These are phyloP conservation scores for Papilio demoleus DNA, from an alignment of 2,888 invertebrate species.

Conservation along the genomic window DNA sequence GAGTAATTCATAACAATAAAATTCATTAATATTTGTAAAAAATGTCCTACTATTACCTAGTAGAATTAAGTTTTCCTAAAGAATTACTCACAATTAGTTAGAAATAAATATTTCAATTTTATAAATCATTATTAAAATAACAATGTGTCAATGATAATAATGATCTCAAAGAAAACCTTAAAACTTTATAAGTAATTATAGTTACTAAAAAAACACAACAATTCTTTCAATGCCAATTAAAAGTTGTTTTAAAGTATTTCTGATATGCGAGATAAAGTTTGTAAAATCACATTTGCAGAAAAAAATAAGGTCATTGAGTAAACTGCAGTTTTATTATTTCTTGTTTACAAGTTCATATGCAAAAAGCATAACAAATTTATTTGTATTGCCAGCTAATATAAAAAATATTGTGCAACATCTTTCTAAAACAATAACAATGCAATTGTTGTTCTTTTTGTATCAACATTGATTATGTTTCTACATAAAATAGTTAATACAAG, in stretches of 20 bases:
- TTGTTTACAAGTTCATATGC: not conserved
- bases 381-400: too few relatives aligned
- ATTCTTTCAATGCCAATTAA: constrained; percentile 1
- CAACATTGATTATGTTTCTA: not conserved
- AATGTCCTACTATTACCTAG: too few relatives aligned
- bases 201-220: not conserved
- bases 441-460: not conserved
- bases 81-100: too few relatives aligned
- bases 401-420: not conserved
- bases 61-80: too few relatives aligned
- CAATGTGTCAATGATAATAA: too few relatives aligned
- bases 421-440: not conserved
- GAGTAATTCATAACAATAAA: not conserved
- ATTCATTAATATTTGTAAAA: not conserved
- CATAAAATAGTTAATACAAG: not conserved
- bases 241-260: constrained; percentile 19
- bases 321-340: constrained; percentile 21
- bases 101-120: too few relatives aligned
- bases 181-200: too few relatives aligned
- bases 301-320: constrained; percentile 2
- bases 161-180: too few relatives aligned
- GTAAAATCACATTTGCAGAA: not conserved
- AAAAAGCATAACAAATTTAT: not conserved
- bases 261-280: constrained; percentile 2
- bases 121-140: too few relatives aligned